Conservation (phyloP, 2,797 vertebrate species). For the Cyprinella venusta region DNA sequence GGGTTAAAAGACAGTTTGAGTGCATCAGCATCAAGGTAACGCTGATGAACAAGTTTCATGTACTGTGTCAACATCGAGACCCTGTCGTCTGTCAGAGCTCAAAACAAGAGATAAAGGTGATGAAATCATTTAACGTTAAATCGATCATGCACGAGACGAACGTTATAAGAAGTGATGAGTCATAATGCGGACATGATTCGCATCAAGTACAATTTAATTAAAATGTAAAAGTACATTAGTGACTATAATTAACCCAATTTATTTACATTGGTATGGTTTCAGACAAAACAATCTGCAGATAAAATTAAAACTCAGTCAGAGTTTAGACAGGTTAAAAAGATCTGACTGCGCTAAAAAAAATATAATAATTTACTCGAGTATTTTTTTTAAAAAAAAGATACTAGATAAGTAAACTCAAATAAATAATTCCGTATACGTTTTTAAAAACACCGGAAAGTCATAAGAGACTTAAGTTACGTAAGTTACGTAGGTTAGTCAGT, state of each 20-base stretch:
- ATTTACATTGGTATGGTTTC: not conserved
- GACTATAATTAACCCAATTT: not conserved
- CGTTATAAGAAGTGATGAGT: not conserved
- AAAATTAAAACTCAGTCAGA: not conserved
- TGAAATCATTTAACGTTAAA: not conserved
- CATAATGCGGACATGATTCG: not conserved
- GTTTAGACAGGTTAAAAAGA: not conserved
- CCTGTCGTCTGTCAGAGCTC: not conserved
- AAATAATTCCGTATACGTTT: accelerated
- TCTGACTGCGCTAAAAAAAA: not conserved
- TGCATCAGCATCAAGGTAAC: not conserved
- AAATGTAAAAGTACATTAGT: too few species aligned
- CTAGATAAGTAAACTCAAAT: accelerated
- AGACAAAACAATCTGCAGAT: not conserved
- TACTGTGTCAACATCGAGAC: not conserved
- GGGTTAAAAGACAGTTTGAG: not conserved
- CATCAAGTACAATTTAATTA: too few species aligned
- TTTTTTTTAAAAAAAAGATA: not conserved
- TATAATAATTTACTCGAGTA: too few species aligned
- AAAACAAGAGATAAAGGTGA: not conserved
- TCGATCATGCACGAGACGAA: not conserved
- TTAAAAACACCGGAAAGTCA: too few species aligned
- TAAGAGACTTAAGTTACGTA: not conserved
- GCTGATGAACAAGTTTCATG: not conserved
- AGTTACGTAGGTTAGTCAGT: too few species aligned